Evolutionary conservation across 1,140 invertebrate species (phyloP).

Genomic region (Paramacrobiotus metropolitanus): DNA sequence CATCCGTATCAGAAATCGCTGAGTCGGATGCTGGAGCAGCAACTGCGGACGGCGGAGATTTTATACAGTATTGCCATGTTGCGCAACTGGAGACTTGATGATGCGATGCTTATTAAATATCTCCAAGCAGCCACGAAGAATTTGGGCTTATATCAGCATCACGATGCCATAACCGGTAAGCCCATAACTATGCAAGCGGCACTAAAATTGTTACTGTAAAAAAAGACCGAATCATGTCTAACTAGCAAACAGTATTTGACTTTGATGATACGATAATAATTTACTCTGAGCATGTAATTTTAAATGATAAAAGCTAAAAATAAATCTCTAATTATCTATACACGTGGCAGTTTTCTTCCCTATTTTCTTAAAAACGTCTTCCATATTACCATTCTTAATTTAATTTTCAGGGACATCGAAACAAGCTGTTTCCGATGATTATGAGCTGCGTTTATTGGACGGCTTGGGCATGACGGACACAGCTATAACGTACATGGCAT

Average conservation of each 20-base stretch:
- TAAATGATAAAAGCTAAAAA: too few relatives aligned
- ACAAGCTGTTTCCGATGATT: not conserved
- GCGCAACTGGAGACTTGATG: not conserved
- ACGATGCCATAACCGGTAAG: constrained; percentile 73
- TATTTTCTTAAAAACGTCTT: too few relatives aligned
- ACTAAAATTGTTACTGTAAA: too few relatives aligned
- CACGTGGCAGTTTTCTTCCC: too few relatives aligned
- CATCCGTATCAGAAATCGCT: constrained; percentile 73
- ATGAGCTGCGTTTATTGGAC: not conserved
- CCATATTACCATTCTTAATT: too few relatives aligned
- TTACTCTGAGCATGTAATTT: too few relatives aligned
- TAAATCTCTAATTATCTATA: too few relatives aligned
- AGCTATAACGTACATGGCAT: not conserved
- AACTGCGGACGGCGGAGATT: constrained; percentile 61
- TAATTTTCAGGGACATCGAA: not conserved
- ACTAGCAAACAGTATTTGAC: constrained; percentile 64
- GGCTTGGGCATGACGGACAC: not conserved
- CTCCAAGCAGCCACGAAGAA: constrained; percentile 10
- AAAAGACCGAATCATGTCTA: not conserved
- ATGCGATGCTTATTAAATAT: not conserved
- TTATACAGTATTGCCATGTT: constrained; percentile 42
- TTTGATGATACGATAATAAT: too few relatives aligned
- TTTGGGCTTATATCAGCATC: constrained; percentile 74
- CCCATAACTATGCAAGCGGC: too few relatives aligned
- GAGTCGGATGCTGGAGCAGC: constrained; percentile 58